phyloP scores from a whole-genome alignment of 2,113 vertebrate genomes.

The Chaetorhynchus papuensis region DNA sequence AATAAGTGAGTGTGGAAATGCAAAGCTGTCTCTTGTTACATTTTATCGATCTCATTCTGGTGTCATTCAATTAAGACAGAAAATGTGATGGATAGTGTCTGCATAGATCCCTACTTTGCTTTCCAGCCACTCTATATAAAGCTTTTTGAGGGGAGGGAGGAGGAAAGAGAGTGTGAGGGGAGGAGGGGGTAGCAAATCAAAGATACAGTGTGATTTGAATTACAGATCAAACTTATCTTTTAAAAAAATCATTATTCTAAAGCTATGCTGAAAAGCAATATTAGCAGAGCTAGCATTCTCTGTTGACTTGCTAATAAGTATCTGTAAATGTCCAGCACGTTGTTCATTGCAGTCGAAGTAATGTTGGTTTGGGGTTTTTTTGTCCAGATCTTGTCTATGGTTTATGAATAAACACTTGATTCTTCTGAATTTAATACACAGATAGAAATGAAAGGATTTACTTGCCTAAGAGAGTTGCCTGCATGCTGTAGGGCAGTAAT shows the following conservation, averaged over 20 bases:
- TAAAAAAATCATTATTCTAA: slow-evolving; percentile 32
- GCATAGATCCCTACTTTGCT: slow-evolving; percentile 72
- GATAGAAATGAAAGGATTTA: slow-evolving; percentile 1
- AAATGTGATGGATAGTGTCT: slow-evolving; percentile 80
- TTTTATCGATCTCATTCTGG: slow-evolving; percentile 79
- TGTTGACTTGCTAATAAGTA: slow-evolving; percentile 7
- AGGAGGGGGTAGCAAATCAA: slow-evolving; percentile 62
- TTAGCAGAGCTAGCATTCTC: slow-evolving; percentile 45
- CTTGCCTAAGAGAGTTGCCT: neutral
- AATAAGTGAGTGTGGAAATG: slow-evolving; percentile 80
- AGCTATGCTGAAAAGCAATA: slow-evolving; percentile 53
- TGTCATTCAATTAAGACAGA: slow-evolving; percentile 84
- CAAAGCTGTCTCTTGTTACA: slow-evolving; percentile 80
- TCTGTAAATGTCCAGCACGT: neutral
- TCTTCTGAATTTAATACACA: slow-evolving; percentile 35
- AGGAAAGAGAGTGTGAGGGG: neutral
- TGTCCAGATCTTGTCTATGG: neutral
- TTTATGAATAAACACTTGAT: slow-evolving; percentile 17
- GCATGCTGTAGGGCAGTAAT: neutral
- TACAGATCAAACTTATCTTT: slow-evolving; percentile 64
- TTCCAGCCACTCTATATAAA: slow-evolving; percentile 58
- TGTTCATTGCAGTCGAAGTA: neutral
- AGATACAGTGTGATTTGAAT: slow-evolving; percentile 76
- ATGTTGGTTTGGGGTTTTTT: neutral
- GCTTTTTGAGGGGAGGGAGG: slow-evolving; percentile 50